These are phyloP conservation scores for Achatina immaculata DNA, from an alignment of 1,140 invertebrate species.

Conservation along the genomic window DNA sequence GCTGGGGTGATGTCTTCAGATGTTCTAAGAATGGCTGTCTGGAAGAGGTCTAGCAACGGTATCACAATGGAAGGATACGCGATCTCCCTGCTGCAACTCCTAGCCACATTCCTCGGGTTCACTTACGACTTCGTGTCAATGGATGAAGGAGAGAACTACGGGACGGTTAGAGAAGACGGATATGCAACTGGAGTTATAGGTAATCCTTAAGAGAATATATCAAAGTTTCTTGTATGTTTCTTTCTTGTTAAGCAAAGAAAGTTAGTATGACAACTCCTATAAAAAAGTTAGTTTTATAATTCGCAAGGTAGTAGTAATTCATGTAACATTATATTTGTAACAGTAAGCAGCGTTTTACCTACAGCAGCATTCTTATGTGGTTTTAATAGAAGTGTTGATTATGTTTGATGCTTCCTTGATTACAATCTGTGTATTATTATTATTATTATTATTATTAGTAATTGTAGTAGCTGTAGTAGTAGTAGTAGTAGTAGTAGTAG, in stretches of 20 bases:
- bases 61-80: neutral
- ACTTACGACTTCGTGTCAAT: neutral
- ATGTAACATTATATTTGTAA: no score
- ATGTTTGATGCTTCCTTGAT: neutral
- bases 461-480: slow-evolving; percentile 19
- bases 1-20: neutral
- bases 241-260: no score
- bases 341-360: no score
- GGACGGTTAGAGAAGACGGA: neutral
- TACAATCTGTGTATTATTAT: neutral
- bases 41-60: neutral
- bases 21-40: neutral
- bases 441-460: slow-evolving; percentile 19
- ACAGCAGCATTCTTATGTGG: neutral
- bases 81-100: neutral
- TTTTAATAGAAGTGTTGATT: slow-evolving; percentile 3
- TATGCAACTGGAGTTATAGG: neutral
- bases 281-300: no score
- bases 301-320: no score
- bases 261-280: no score
- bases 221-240: no score
- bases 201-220: no score
- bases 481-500: slow-evolving; percentile 23
- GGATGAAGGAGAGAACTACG: neutral
- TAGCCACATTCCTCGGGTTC: neutral